Base-by-base conservation (phyloP, 2,113 vertebrate species). In the Brachirus orientalis region DNA sequence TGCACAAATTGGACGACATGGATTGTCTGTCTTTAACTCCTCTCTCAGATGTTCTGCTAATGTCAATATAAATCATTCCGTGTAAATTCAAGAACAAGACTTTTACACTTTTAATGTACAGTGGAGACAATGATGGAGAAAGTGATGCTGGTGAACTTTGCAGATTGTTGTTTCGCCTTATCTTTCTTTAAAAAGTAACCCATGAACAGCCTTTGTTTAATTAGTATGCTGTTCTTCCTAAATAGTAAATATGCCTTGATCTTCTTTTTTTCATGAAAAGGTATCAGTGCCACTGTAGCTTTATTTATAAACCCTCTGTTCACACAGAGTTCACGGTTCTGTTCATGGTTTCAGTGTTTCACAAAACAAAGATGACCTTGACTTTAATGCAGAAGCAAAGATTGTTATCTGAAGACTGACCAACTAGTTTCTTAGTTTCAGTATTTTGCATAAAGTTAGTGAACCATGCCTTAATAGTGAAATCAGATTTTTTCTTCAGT, bases 401-500 rank as follows among this genome's bases (percentile, higher is more conserved):
- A 20, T 60, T 55, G 22, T 45, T 54, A 46, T 61, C 35, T 45
- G 20, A 40, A 52, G 16, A 20, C 4, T 33, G 12, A 38, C 22
- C 55, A 14, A 14, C 17, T n/a, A 8, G 9, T 40, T 6, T 47
- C 38, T 17, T 67, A 33, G 28, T n/a, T 64, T 64, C 43, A 4
- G 9, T 40, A 35, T 52, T 13, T 18, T 48, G 55, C 7, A 18
- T 69, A 8, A 63, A 10, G 17, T n/a, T 17, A 8, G 14, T 16
- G 17, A 60, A 59, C 20, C 0, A 0, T 19, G 4, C 41, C 19
- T 45, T 68, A 63, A 69, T 68, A 58, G 40, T 33, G 37, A 50
- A 36, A 61, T 56, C 13, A 13, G 51, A 60, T 52, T 77, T 70
- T 63, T 73, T 67, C 69, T 47, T 40, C 16, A 10, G 8, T 16